Conservation (phyloP, 1,140 invertebrate genomes). For the Drosophila persimilis region DNA sequence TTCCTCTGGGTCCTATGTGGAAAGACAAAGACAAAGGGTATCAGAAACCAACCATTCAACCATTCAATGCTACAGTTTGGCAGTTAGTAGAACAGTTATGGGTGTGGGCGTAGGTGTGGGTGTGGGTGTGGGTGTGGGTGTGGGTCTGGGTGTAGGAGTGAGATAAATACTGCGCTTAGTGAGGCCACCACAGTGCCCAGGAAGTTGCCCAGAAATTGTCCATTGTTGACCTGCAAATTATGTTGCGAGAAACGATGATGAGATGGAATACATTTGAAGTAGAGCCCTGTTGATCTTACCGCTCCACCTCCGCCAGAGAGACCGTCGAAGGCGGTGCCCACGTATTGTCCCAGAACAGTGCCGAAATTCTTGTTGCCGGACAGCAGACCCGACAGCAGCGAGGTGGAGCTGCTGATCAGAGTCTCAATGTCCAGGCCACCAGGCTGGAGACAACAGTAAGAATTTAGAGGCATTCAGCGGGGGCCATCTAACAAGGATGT, state of each 20-base stretch:
- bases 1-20: slow-evolving; percentile 75
- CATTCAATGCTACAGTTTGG: no score
- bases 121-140: not conserved
- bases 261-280: not conserved
- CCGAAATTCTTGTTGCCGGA: slow-evolving; percentile 84
- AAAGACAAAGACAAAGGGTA: not conserved
- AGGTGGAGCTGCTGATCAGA: slow-evolving; percentile 77
- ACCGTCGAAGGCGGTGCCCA: slow-evolving; percentile 84
- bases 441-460: slow-evolving; percentile 57
- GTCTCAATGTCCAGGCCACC: slow-evolving; percentile 82
- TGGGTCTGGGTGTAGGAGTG: not conserved
- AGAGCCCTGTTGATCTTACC: slow-evolving; percentile 61
- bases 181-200: slow-evolving; percentile 77
- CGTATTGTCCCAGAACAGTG: slow-evolving; percentile 83
- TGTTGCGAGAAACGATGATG: not conserved
- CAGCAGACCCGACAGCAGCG: slow-evolving; percentile 77
- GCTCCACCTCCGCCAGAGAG: slow-evolving; percentile 84
- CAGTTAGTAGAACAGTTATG: slow-evolving; percentile 59
- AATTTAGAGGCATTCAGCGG: no score
- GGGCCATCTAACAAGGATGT: no score
- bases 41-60: not conserved
- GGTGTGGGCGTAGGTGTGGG: not conserved
- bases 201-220: slow-evolving; percentile 83
- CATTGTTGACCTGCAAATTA: slow-evolving; percentile 75
- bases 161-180: slow-evolving; percentile 82